phyloP scores from a whole-genome alignment of 2,888 invertebrate species.

The Trichogramma dendrolimi region DNA sequence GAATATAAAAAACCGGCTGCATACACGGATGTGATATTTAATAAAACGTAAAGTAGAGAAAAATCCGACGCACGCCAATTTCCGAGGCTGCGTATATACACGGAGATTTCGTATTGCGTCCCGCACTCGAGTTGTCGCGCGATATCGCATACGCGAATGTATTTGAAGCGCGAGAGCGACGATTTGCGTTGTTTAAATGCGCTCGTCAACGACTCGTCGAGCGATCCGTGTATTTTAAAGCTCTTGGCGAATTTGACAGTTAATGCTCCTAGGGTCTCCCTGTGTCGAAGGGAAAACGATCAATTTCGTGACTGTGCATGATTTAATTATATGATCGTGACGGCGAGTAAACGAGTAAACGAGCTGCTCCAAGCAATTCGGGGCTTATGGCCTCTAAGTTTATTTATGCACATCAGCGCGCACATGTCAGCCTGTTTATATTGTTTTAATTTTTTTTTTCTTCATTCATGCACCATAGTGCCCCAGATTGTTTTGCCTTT shows the following conservation, averaged over 20 bases:
- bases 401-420: no score
- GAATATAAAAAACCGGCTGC: no score
- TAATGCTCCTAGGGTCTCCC: neutral
- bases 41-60: no score
- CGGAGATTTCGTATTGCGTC: no score
- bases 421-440: no score
- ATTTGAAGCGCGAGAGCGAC: neutral
- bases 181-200: constrained; percentile 1
- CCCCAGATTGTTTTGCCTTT: no score
- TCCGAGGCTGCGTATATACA: no score
- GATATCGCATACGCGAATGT: neutral
- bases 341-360: neutral
- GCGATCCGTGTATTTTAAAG: neutral
- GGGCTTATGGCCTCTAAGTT: no score
- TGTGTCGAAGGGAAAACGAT: neutral
- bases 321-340: neutral
- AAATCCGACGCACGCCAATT: no score
- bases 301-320: neutral
- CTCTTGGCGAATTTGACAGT: neutral
- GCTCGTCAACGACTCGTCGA: neutral
- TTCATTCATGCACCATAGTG: no score
- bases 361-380: neutral
- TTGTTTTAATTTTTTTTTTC: no score
- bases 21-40: no score
- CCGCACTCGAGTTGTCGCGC: neutral